Percentiles rank a stretch among this genome's conserved stretches.
These are phyloP conservation scores for Hemiscyllium ocellatum DNA, from an alignment of 2,113 vertebrate species.

Conservation along the genomic window DNA sequence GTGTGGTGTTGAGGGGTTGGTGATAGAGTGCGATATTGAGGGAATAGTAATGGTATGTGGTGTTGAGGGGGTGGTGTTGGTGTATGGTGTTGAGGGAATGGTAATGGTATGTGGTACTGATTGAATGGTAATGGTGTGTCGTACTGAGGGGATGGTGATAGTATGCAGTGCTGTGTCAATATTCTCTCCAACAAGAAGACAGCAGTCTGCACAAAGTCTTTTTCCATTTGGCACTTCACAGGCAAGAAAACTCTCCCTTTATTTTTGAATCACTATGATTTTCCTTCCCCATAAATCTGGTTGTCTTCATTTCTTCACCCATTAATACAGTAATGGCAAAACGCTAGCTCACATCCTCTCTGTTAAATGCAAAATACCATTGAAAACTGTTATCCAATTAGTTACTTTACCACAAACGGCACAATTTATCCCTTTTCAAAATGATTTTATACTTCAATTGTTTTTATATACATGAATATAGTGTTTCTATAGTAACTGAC, in stretches of 20 bases:
- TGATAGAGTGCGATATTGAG: background rate
- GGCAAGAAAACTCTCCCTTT: background rate
- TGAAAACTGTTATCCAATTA: background rate
- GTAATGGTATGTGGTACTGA: no score
- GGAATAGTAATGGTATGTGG: background rate
- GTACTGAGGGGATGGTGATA: background rate
- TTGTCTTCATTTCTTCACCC: background rate
- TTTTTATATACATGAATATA: background rate
- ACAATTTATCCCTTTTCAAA: background rate
- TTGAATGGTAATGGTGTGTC: no score
- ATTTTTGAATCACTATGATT: background rate
- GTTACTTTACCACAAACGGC: background rate
- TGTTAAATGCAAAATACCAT: background rate
- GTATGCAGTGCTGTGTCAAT: background rate
- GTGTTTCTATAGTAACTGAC: conserved; percentile 12
- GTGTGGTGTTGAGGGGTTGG: background rate
- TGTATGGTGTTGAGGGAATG: background rate
- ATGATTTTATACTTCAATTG: background rate
- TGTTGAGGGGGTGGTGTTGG: background rate
- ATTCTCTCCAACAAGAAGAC: background rate
- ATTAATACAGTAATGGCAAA: background rate
- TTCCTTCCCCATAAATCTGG: background rate
- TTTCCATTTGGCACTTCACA: background rate
- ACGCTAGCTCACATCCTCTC: background rate
- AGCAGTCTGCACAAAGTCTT: background rate